phyloP scores from a whole-genome alignment of 2,888 invertebrate genomes.

The Dryomyza anilis region DNA sequence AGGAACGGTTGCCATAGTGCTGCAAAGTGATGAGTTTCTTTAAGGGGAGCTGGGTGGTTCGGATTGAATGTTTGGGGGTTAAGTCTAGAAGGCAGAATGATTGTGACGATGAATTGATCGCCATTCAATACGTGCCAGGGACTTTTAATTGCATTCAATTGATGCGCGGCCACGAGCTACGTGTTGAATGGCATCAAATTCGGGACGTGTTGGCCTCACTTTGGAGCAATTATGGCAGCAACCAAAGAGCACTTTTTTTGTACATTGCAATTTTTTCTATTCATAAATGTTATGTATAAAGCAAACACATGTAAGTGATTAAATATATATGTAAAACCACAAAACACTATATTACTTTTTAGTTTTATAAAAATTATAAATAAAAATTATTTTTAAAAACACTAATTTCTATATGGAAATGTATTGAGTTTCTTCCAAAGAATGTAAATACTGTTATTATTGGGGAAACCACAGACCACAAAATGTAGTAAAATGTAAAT shows the following conservation, averaged over 20 bases:
- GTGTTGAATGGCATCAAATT: not conserved
- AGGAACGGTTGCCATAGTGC: constrained; percentile 54
- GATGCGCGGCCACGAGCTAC: not conserved
- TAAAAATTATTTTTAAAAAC: too few relatives aligned
- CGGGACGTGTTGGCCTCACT: not conserved
- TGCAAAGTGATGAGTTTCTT: constrained; percentile 46
- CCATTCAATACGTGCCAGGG: not conserved
- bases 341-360: too few relatives aligned
- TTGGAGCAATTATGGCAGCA: not conserved
- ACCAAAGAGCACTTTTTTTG: not conserved
- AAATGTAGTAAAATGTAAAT: not conserved
- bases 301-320: too few relatives aligned
- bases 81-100: not conserved
- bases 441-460: too few relatives aligned
- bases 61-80: not conserved
- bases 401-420: too few relatives aligned
- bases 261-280: not conserved
- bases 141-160: not conserved
- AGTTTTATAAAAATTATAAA: too few relatives aligned
- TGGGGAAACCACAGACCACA: not conserved
- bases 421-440: too few relatives aligned
- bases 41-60: constrained; percentile 24
- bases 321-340: too few relatives aligned
- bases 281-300: not conserved
- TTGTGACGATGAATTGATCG: not conserved